A percentile compares a stretch with the other conserved stretches of the same genome.
Conservation (phyloP, 2,113 vertebrate genomes). For the Lepus europaeus region DNA sequence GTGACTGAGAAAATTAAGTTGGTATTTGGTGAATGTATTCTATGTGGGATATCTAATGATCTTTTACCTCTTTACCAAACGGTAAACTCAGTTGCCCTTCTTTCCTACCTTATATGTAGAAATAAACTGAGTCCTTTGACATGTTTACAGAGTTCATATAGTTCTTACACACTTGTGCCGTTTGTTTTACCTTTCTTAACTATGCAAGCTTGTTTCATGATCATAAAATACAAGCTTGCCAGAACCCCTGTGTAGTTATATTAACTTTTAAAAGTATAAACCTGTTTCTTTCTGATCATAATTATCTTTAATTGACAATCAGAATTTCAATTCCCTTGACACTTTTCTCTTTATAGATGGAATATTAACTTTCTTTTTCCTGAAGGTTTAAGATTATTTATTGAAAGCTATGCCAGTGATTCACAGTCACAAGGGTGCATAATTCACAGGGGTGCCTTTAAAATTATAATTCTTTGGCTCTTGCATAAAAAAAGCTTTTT, state of each 20-base stretch:
- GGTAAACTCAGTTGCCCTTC: not conserved
- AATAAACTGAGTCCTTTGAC: not conserved
- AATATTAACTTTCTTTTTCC: not conserved
- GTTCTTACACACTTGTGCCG: not conserved
- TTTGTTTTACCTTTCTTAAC: not conserved
- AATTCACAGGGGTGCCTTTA: not conserved
- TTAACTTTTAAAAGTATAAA: not conserved
- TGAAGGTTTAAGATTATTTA: not conserved
- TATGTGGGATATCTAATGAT: not conserved
- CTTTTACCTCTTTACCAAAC: not conserved
- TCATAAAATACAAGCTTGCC: not conserved
- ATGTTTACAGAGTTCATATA: not conserved
- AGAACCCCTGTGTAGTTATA: not conserved
- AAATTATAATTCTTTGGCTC: not conserved
- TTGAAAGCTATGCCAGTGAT: not conserved
- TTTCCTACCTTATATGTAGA: not conserved
- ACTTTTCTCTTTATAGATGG: not conserved
- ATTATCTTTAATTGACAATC: not conserved
- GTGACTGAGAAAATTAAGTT: not conserved
- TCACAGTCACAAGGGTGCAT: not conserved
- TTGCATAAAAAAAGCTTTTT: not conserved
- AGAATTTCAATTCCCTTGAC: not conserved
- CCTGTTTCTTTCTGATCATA: not conserved
- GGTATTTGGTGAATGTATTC: not conserved
- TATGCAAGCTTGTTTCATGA: not conserved